Conservation (phyloP, 2,113 vertebrate species). For the Hylia prasina region DNA sequence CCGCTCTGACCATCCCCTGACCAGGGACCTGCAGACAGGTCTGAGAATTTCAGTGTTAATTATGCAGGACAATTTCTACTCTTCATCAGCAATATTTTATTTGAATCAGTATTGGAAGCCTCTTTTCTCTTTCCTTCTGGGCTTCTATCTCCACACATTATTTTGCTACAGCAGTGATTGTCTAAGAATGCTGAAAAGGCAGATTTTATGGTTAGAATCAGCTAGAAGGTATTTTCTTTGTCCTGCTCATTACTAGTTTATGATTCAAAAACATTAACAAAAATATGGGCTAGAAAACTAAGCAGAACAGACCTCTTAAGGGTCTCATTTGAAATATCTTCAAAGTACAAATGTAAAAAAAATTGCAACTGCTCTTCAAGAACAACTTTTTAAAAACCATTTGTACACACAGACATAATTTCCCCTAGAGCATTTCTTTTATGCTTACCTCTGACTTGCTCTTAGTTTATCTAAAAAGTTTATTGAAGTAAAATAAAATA, state of each 20-base stretch:
- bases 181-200: background rate
- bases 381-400: background rate
- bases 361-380: background rate
- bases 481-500: background rate
- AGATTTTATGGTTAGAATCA: background rate
- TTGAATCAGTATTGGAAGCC: background rate
- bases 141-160: accelerated
- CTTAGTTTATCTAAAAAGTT: background rate
- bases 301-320: background rate
- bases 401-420: background rate
- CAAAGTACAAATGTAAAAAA: background rate
- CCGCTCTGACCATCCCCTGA: background rate
- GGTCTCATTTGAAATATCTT: background rate
- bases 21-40: background rate
- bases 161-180: background rate
- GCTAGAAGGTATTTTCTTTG: background rate
- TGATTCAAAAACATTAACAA: background rate
- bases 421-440: background rate
- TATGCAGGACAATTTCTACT: background rate
- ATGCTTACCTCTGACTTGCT: background rate
- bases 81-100: background rate
- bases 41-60: background rate
- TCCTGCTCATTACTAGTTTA: background rate
- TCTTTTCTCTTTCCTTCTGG: background rate
- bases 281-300: background rate